Base-by-base conservation (phyloP, 2,113 vertebrate genomes). In the Osmerus mordax region DNA sequence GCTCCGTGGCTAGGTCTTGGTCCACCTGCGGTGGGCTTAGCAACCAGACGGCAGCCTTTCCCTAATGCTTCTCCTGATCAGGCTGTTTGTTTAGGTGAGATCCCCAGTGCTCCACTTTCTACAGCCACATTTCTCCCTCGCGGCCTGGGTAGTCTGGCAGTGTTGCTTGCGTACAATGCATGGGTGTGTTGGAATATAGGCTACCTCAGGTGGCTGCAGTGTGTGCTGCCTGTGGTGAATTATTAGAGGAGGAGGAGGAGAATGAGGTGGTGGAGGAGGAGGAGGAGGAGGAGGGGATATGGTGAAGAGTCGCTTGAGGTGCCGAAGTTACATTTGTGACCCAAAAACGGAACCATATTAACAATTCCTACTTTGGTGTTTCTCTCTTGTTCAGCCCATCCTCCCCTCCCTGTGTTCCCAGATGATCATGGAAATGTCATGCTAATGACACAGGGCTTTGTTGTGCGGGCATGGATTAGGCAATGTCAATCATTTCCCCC, bases 401-500 rank as follows among this genome's bases (percentile, higher is more conserved):
- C 29, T 36, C 41, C 15, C 23, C 65, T 54, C 15, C 9, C 52
- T 77, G 79, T 58, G 19, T 78, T 87, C 83, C 76, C 77, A 69
- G 65, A 73, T 75, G 78, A 84, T 65, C 59, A 74, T 77, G 74
- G 79, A 79, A 86, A 90, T 87, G 74, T 83, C 84, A 85, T 80
- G 75, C 77, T 86, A 87, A 90, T 86, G 74, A 81, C 78, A 76
- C 78, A 79, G 74, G 41, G 2, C 41, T 84, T 77, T 84, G 77
- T 77, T 76, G 63, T 77, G 72, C 83, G 82, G 82, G 62, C 61
- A 28, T 72, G 81, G 81, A 84, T 79, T 84, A 82, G 69, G 67
- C 76, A 41, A 67, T 82, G 89, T 84, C 86, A 84, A n/a, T 88
- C 87, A 87, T 78, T 72, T 65, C 62, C 75, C 78, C 81, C 71